Base-by-base conservation (phyloP, 2,888 invertebrate species). In the Trisateles emortualis region DNA sequence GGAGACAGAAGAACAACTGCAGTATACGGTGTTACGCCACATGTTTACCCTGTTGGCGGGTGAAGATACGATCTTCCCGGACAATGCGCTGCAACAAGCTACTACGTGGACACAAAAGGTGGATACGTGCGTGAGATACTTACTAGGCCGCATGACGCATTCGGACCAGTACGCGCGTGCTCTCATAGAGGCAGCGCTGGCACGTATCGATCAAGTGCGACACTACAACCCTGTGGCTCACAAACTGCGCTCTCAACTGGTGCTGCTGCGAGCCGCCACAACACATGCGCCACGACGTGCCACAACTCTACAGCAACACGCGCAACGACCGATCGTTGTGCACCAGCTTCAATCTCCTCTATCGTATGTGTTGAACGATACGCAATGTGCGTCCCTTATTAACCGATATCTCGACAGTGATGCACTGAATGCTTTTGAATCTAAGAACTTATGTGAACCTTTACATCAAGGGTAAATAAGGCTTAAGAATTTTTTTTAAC, bases 81-180 rank as follows among this genome's bases (percentile, higher is more conserved):
- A 70, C 6, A 40, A 51, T 1, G 59, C 47, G 2, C 46, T 80
- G 0, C 46, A 11, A 1, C 24, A 30, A 0, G 40, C 54, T 3
- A 22, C 38, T 1, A 57, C 67, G 0, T 86, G 86, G 84, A 10
- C 54, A 0, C 68, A 80, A 13, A 85, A 83, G 53, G 47, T 85
- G 1, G 64, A 74, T 0, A 43, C 44, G 0, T 72, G 76, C 30
- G 58, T 80, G 5, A 65, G 52, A 1, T 53, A 53, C 1, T 38
- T 81, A 9, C 57, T 67, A 9, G 76, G 76, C 0, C 68, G 59
- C 26, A 74, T 82, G 0, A 17, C 71, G 0, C 68, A 75, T 29
- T 78, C 84, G 1, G 54, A 61, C 6, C 77, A 82, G 55, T 85
- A 82, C 41, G 68, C 75, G 0, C 68, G 67, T n/a, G 59, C 69